Evolutionary conservation across 2,113 vertebrate species (phyloP).

Genomic region (Ciconia stormi): DNA sequence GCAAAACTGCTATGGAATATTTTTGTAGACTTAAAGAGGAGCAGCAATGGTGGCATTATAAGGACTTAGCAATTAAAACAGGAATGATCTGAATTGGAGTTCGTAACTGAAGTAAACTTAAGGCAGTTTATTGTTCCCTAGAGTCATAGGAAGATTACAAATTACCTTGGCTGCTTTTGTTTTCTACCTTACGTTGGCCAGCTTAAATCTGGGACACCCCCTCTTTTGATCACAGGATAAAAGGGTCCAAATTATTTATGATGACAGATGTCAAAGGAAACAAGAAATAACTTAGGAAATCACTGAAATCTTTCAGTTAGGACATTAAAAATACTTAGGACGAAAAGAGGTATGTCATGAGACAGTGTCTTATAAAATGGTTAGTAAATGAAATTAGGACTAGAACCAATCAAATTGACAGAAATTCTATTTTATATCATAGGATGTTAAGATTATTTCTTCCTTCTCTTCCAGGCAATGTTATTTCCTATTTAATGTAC

Average conservation of each 20-base stretch:
- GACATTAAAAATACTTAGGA: slow-evolving; percentile 26
- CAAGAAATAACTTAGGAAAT: slow-evolving; percentile 39
- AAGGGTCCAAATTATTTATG: background rate
- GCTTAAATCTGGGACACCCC: background rate
- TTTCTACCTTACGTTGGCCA: background rate
- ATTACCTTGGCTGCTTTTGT: background rate
- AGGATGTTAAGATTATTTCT: slow-evolving; percentile 40
- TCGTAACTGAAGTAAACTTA: background rate
- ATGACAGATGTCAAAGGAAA: slow-evolving; percentile 39
- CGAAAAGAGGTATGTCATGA: slow-evolving; percentile 23
- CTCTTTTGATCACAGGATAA: background rate
- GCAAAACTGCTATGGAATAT: background rate
- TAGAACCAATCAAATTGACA: slow-evolving; percentile 47
- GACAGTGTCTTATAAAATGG: slow-evolving; percentile 10
- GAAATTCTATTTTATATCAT: slow-evolving; percentile 43
- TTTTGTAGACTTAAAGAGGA: background rate
- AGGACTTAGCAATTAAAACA: background rate
- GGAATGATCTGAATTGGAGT: background rate
- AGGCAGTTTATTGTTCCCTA: background rate
- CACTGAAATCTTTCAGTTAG: slow-evolving; percentile 29
- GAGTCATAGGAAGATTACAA: background rate
- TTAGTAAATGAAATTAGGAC: slow-evolving; percentile 44
- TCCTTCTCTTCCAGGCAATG: slow-evolving; percentile 33
- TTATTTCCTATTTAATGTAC: slow-evolving; percentile 36
- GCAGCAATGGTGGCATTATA: background rate